Percentiles rank a stretch among this genome's conserved stretches.
These are phyloP conservation scores for Phymanthus crucifer DNA, from an alignment of 92 coral and sea anemone species.

Conservation along the genomic window DNA sequence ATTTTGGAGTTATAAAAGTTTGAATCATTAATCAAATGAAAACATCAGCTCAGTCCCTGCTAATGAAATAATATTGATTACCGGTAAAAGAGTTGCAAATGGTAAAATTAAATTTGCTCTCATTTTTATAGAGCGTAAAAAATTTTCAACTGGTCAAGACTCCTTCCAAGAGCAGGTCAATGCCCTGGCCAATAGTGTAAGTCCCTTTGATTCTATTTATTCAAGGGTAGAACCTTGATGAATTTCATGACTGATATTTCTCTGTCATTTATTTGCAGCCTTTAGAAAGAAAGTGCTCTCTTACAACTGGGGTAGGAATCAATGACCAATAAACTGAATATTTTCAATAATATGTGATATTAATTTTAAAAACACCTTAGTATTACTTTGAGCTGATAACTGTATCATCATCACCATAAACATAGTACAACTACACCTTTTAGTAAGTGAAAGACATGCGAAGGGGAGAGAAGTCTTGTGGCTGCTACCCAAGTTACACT, in stretches of 20 bases:
- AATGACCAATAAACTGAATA: background rate
- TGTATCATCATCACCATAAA: too few relatives aligned
- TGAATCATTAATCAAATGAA: too few relatives aligned
- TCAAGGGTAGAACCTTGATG: background rate
- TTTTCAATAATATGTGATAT: background rate
- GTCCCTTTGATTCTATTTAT: slow-evolving; percentile 4
- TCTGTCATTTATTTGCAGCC: slow-evolving; percentile 61
- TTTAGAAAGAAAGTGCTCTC: slow-evolving; percentile 88
- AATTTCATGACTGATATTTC: background rate
- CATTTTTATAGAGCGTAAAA: slow-evolving; percentile 57
- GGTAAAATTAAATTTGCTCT: background rate
- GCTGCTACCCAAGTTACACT: too few relatives aligned
- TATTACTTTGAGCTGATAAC: too few relatives aligned
- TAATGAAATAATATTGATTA: too few relatives aligned
- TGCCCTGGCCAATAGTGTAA: slow-evolving; percentile 75
- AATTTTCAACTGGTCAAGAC: slow-evolving; percentile 55
- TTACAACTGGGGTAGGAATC: slow-evolving; percentile 69
- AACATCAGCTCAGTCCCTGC: background rate
- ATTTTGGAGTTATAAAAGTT: too few relatives aligned
- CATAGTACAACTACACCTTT: too few relatives aligned
- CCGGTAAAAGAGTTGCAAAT: background rate
- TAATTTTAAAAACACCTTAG: background rate
- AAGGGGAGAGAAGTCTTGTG: too few relatives aligned
- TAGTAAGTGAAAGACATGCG: too few relatives aligned
- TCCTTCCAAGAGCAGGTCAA: slow-evolving; percentile 76